These are phyloP conservation scores for Pocillopora damicornis DNA, from an alignment of 64 coral and sea anemone species.

Conservation along the genomic window DNA sequence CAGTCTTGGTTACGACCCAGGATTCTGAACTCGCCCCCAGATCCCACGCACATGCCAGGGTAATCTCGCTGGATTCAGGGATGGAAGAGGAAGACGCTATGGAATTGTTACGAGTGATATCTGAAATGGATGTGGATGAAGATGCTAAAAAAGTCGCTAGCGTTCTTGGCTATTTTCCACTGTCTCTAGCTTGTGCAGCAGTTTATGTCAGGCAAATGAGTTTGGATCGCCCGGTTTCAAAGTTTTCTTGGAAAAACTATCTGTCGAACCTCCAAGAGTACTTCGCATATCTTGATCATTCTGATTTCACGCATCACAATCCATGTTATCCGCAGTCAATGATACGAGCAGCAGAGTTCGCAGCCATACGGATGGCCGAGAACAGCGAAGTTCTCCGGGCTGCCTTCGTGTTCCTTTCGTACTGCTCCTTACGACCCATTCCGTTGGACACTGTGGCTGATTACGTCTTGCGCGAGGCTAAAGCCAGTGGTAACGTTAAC, in stretches of 20 bases:
- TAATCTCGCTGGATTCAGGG: slow-evolving; percentile 41
- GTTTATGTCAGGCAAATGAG: slow-evolving; percentile 81
- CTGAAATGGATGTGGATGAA: slow-evolving; percentile 47
- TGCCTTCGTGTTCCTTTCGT: slow-evolving; percentile 80
- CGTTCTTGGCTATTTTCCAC: slow-evolving; percentile 67
- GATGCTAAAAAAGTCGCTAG: slow-evolving; percentile 39
- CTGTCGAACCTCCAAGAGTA: slow-evolving; percentile 57
- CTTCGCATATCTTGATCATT: slow-evolving; percentile 68
- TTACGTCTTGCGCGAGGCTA: slow-evolving; percentile 36
- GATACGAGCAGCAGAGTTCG: slow-evolving; percentile 62
- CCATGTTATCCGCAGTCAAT: slow-evolving; percentile 80
- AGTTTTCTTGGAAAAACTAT: slow-evolving; percentile 73
- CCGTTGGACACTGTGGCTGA: slow-evolving; percentile 70
- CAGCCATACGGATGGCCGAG: slow-evolving; percentile 81
- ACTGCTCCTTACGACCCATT: slow-evolving; percentile 70
- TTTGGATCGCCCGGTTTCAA: slow-evolving; percentile 57
- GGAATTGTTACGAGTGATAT: slow-evolving; percentile 45
- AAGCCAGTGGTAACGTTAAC: neutral
- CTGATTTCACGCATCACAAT: slow-evolving; percentile 68
- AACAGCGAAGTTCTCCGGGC: slow-evolving; percentile 55
- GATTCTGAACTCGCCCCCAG: slow-evolving; percentile 67
- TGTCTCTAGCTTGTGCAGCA: slow-evolving; percentile 83
- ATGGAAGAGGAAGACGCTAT: slow-evolving; percentile 76
- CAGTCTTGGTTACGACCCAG: slow-evolving; percentile 78
- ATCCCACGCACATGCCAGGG: slow-evolving; percentile 59